Conservation (phyloP, 2,113 vertebrate genomes). For the Vulpes ferrilata region DNA sequence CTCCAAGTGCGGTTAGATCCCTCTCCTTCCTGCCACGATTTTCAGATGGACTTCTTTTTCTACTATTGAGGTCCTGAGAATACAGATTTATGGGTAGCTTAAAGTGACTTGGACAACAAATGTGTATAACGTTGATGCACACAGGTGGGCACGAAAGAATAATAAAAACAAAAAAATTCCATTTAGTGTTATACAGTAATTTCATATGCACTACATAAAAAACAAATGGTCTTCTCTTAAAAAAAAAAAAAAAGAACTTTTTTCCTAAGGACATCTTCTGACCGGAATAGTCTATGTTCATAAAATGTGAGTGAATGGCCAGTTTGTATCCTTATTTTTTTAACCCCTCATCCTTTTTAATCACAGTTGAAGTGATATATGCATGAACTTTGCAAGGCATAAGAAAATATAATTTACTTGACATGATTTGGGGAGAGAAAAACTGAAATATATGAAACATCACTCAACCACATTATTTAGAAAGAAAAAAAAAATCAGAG, state of each 20-base stretch:
- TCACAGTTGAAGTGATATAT: constrained; percentile 68
- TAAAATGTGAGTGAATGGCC: constrained; percentile 66
- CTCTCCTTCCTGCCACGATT: not conserved
- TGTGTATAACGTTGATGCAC: constrained; percentile 9
- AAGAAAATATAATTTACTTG: constrained; percentile 79
- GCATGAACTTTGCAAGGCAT: constrained; percentile 70
- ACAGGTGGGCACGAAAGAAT: constrained; percentile 42
- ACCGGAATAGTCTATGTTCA: not conserved
- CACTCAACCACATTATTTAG: constrained; percentile 65
- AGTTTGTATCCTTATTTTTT: constrained; percentile 46
- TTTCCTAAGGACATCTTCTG: constrained; percentile 63
- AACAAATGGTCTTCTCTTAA: not conserved
- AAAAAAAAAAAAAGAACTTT: constrained; percentile 11
- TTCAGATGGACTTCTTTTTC: constrained; percentile 40
- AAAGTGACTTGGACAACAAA: constrained; percentile 11
- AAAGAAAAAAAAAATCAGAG: constrained; percentile 71
- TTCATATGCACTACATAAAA: constrained; percentile 53
- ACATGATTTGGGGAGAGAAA: constrained; percentile 71
- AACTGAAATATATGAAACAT: constrained; percentile 73
- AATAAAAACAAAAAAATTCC: constrained; percentile 50
- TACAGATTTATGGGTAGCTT: not conserved
- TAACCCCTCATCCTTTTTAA: constrained; percentile 68
- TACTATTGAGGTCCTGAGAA: not conserved
- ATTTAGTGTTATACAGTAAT: constrained; percentile 61
- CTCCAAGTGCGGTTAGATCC: not conserved